Conservation (phyloP, 2,797 vertebrate species). For the Schizopygopsis pylzovi region DNA sequence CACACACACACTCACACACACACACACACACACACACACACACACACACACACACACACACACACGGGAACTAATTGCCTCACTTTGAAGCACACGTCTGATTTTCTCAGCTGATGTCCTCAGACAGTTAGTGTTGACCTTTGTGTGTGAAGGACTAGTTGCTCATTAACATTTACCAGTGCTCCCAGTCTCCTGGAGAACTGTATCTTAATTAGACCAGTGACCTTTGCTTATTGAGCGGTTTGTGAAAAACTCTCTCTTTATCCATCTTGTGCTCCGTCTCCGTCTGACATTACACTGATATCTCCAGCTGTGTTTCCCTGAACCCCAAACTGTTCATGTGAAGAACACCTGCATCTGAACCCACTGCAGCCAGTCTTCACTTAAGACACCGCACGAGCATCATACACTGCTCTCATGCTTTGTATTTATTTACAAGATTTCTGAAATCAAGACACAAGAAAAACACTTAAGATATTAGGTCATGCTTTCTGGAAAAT, state of each 20-base stretch:
- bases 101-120: conserved; percentile 60
- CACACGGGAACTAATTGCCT: conserved; percentile 42
- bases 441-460: not conserved
- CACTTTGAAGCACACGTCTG: conserved; percentile 36
- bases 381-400: too few relatives aligned
- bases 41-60: conserved; percentile 13
- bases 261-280: conserved; percentile 43
- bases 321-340: not conserved
- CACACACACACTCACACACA: not conserved
- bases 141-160: conserved; percentile 73
- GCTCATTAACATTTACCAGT: conserved; percentile 57
- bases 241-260: conserved; percentile 66
- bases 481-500: not conserved
- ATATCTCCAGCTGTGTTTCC: conserved; percentile 29
- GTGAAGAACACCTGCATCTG: not conserved
- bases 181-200: conserved; percentile 56
- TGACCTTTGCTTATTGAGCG: conserved; percentile 84
- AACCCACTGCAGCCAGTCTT: not conserved
- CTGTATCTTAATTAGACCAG: conserved; percentile 78
- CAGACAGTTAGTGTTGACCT: conserved; percentile 72
- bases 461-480: not conserved
- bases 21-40: conserved; percentile 8
- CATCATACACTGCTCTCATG: not conserved
- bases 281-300: conserved; percentile 37
- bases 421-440: not conserved